Base-by-base conservation (phyloP, 2,797 vertebrate genomes). In the Acanthurus lineatus region DNA sequence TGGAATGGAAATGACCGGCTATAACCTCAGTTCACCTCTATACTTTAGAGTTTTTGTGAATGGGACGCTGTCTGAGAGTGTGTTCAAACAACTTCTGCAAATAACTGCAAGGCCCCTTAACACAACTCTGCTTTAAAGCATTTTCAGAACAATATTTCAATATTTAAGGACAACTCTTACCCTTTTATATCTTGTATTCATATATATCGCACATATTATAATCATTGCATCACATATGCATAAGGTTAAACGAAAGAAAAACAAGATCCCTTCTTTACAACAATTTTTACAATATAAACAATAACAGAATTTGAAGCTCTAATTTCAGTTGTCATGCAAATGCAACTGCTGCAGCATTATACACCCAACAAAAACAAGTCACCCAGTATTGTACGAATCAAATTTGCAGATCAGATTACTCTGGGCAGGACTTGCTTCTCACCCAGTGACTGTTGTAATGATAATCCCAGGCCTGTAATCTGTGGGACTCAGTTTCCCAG, bases 401-500 rank as follows among this genome's bases (percentile, higher is more conserved):
- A 25, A 44, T 70, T 71, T 63, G 17, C 28, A 87, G 49, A 76
- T 80, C 71, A 71, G 25, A 67, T 15, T 47, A 45, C n/a, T 53
- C 20, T 44, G 22, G 56, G 67, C 44, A 66, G 48, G n/a, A 54
- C 56, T 82, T 73, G 47, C 67, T 74, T 79, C 71, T 71, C 73
- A 76, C 56, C 62, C 57, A 71, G 40, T 19, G 51, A 80, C 78
- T 62, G 58, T 73, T 17, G n/a, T 73, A 77, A 83, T 82, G 81
- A 81, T 87, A 88, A 88, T 86, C 83, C 79, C 76, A 45, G 76
- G 74, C 78, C 87, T 91, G 80, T 89, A 87, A 93, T 92, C 89
- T 93, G 45, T 47, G 14, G 64, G 69, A 79, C 66, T 77, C 49
- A 2, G 69, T 82, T 90, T 89, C 82, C 76, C 79, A 77, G 78